Evolutionary conservation across 2,888 invertebrate species (phyloP).

Genomic region (Platycheirus rosarum): DNA sequence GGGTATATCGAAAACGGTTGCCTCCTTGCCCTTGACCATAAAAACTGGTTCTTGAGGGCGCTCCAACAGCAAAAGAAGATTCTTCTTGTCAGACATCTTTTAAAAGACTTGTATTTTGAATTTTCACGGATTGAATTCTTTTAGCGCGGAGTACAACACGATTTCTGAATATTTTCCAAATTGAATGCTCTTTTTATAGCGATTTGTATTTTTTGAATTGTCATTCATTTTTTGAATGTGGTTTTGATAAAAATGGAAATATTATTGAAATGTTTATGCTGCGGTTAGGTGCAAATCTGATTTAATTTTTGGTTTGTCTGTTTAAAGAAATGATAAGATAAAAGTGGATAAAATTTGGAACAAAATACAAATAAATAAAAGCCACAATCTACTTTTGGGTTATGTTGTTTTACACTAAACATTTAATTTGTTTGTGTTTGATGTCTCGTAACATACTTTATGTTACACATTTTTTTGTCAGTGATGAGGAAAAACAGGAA

Average conservation of each 20-base stretch:
- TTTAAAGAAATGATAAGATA: neutral
- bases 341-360: too few species aligned
- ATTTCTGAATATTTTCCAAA: neutral
- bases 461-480: too few species aligned
- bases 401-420: too few species aligned
- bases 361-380: too few species aligned
- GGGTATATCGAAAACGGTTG: conserved; percentile 86
- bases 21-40: conserved; percentile 88
- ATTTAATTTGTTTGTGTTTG: too few species aligned
- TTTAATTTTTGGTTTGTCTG: neutral
- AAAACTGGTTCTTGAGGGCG: conserved; percentile 90
- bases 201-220: neutral
- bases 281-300: too few species aligned
- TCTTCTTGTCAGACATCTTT: conserved; percentile 83
- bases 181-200: neutral
- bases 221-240: neutral
- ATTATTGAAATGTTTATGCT: neutral
- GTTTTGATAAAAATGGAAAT: neutral
- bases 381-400: too few species aligned
- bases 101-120: too few species aligned
- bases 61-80: conserved; percentile 87
- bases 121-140: neutral
- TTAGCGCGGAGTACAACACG: neutral
- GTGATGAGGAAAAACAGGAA: too few species aligned
- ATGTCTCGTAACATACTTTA: too few species aligned